phyloP scores from a whole-genome alignment of 2,888 invertebrate species.

The Drosophila cognata region DNA sequence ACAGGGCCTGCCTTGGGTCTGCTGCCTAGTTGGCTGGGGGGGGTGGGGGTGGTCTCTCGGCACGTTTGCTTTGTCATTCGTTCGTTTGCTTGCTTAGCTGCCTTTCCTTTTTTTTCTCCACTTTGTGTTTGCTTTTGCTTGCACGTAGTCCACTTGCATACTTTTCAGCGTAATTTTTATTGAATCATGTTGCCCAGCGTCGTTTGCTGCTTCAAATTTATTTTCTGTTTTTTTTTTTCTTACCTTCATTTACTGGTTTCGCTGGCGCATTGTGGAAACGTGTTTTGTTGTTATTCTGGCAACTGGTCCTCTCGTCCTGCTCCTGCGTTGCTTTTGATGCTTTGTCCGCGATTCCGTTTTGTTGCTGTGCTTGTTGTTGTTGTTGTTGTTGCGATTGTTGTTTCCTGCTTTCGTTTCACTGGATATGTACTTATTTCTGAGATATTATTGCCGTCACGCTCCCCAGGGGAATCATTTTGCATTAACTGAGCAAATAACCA shows the following conservation, averaged over 20 bases:
- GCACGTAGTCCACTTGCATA: conserved; percentile 65
- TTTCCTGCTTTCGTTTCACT: conserved; percentile 25
- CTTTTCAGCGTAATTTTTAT: conserved; percentile 77
- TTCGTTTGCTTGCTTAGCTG: conserved; percentile 13
- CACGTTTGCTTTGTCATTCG: conserved; percentile 65
- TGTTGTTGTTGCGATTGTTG: conserved; percentile 18
- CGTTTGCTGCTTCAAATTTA: conserved; percentile 26
- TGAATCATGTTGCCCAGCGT: conserved; percentile 72
- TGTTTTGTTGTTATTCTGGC: conserved; percentile 44
- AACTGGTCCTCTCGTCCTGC: conserved; percentile 17
- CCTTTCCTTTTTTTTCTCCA: not conserved
- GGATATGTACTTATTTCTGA: conserved; percentile 46
- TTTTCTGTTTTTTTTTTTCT: conserved; percentile 19
- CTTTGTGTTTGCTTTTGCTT: conserved; percentile 46
- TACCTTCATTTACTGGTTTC: conserved; percentile 49
- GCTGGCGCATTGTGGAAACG: conserved; percentile 46
- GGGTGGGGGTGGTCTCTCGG: conserved; percentile 15
- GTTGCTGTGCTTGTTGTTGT: conserved; percentile 24
- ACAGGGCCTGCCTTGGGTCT: conserved; percentile 27
- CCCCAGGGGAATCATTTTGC: conserved; percentile 78
- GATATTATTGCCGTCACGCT: conserved; percentile 59
- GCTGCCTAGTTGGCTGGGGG: conserved; percentile 26
- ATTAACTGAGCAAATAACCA: conserved; percentile 80
- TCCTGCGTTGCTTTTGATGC: conserved; percentile 14
- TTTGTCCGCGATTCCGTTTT: conserved; percentile 26